Conservation (phyloP, 2,888 invertebrate genomes). For the Zaprionus lineosus region DNA sequence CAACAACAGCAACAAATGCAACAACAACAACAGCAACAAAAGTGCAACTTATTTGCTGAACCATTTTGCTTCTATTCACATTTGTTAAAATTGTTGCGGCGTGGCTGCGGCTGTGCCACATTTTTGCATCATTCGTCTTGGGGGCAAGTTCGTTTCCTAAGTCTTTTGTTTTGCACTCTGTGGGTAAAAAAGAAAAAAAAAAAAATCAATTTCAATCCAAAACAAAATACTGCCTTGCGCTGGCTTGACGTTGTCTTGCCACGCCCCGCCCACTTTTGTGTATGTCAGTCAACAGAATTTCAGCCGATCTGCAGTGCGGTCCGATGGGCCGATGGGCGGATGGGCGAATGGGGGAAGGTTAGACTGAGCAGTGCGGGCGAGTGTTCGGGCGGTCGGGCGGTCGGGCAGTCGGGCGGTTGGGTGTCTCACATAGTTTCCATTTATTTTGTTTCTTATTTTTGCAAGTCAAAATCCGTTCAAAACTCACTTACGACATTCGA, state of each 20-base stretch:
- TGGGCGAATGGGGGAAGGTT: no score
- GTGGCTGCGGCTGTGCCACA: constrained; percentile 29
- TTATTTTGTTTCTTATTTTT: no score
- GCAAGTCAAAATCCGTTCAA: constrained; percentile 19
- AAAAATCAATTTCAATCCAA: constrained; percentile 23
- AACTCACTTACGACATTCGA: constrained; percentile 65
- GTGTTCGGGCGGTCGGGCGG: no score
- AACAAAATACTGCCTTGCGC: constrained; percentile 13
- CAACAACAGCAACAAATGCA: constrained; percentile 8
- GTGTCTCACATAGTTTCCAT: constrained; percentile 19
- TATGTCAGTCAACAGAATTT: constrained; percentile 44
- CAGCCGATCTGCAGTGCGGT: no score
- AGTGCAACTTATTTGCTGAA: constrained; percentile 58
- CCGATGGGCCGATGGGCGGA: no score
- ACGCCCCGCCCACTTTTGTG: constrained; percentile 35
- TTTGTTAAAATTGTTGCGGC: constrained; percentile 34
- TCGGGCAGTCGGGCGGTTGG: no score
- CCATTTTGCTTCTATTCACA: constrained; percentile 50
- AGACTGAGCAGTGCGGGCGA: constrained; percentile 1
- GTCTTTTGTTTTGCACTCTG: constrained; percentile 71
- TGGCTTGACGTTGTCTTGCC: no score
- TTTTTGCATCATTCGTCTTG: constrained; percentile 68
- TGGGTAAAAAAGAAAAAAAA: constrained; percentile 59
- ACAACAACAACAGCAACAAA: constrained; percentile 40
- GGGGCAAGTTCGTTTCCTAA: constrained; percentile 76